These are phyloP conservation scores for Cyclophora albipunctata DNA, from an alignment of 2,888 invertebrate genomes.

Conservation along the genomic window DNA sequence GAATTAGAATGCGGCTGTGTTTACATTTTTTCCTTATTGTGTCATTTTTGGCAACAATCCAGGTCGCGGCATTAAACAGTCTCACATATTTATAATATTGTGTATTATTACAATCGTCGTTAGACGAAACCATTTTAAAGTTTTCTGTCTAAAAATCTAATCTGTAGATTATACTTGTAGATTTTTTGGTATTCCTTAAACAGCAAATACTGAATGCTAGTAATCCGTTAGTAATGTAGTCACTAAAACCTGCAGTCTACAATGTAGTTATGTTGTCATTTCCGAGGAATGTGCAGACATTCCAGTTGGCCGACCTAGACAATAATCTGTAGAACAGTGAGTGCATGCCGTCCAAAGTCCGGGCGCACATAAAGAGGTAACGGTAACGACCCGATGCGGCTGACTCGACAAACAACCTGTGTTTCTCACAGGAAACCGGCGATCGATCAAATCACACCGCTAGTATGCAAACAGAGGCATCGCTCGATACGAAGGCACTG, in stretches of 20 bases:
- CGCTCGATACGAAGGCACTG: slow-evolving; percentile 45
- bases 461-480: slow-evolving; percentile 59
- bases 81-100: slow-evolving; percentile 30
- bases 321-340: neutral
- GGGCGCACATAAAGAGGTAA: slow-evolving; percentile 44
- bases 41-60: slow-evolving; percentile 62
- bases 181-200: too few species aligned
- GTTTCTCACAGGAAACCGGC: slow-evolving; percentile 66
- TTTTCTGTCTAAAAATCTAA: slow-evolving; percentile 6
- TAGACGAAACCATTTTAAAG: neutral
- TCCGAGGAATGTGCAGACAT: too few species aligned
- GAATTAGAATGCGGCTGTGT: slow-evolving; percentile 67
- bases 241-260: too few species aligned
- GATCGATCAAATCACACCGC: slow-evolving; percentile 64
- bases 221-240: too few species aligned
- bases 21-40: slow-evolving; percentile 69
- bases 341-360: slow-evolving; percentile 35
- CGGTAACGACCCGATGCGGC: slow-evolving; percentile 53
- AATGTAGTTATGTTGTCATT: too few species aligned
- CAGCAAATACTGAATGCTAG: too few species aligned
- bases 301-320: too few species aligned
- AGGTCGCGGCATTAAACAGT: slow-evolving; percentile 52
- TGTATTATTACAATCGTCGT: neutral
- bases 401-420: slow-evolving; percentile 62
- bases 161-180: slow-evolving; percentile 4